Evolutionary conservation across 2,888 invertebrate genomes (phyloP), one percentile per base, ranked within the genome.

Genomic region (Cantharis rustica): DNA sequence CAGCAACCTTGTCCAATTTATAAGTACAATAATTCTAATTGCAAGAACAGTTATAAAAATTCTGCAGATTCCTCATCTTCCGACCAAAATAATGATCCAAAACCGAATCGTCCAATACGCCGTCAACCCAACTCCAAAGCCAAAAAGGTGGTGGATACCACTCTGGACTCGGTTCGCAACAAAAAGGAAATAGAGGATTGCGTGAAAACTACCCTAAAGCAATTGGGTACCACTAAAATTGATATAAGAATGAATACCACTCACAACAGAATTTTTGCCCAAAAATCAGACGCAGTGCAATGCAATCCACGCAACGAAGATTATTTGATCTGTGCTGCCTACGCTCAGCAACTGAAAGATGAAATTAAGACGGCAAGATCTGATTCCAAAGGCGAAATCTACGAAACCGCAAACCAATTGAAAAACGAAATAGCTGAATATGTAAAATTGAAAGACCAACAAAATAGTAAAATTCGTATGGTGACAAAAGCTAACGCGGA

Each of bases 401-500:
- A 75, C 68, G 79, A 80, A 63, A 75, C 80, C 3, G 81, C 82
- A 9, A 79, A 77, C 9, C 80, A 82, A 73, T 71, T 84, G 17
- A 81, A 80, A 70, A 77, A 78, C 10, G 84, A 84, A 80, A 82
- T 84, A 27, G 77, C 79, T 1, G 75, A 80, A 61, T 82, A 81
- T 3, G 47, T 47, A 47, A n/a, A 47, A n/a, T 47, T n/a, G n/a
- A 47, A 47, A 47, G n/a, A 47, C 1, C 4, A n/a, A 7, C 4
- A n/a, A 7, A n/a, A n/a, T 9, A 2, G n/a, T n/a, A 47, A 47
- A 47, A 2, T 5, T 47, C 47, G n/a, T 2, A n/a, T 47, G n/a
- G n/a, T n/a, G n/a, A n/a, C 47, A 7, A 47, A n/a, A n/a, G n/a
- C 47, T 47, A 47, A 47, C 5, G 47, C 47, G 9, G 47, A 47